Conservation (phyloP, 2,888 invertebrate genomes). For the Xestoiulus laeticollis region DNA sequence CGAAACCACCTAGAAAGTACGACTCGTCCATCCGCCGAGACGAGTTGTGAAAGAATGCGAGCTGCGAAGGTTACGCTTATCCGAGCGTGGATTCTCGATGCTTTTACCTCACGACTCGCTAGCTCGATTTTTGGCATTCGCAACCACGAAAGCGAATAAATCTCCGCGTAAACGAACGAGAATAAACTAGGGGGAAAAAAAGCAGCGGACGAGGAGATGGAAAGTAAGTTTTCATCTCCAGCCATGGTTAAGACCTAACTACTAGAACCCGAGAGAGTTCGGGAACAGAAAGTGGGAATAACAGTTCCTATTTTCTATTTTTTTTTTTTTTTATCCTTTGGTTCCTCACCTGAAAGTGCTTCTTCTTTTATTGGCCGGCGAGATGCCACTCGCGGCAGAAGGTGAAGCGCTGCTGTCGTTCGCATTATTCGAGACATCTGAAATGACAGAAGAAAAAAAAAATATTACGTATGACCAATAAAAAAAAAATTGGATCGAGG, state of each 20-base stretch:
- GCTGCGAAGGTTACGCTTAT: not conserved
- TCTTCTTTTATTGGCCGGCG: constrained; percentile 62
- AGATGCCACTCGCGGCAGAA: constrained; percentile 33
- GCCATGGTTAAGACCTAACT: too few relatives aligned
- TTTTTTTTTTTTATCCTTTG: too few relatives aligned
- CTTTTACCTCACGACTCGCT: not conserved
- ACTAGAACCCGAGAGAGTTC: too few relatives aligned
- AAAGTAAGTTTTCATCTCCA: too few relatives aligned
- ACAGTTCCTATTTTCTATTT: too few relatives aligned
- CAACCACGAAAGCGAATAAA: not conserved
- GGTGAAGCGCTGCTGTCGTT: not conserved
- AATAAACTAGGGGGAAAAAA: not conserved
- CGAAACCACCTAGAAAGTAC: too few relatives aligned
- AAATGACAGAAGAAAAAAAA: not conserved
- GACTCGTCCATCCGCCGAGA: too few relatives aligned
- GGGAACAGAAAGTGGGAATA: too few relatives aligned
- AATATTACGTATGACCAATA: not conserved
- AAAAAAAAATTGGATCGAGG: too few relatives aligned
- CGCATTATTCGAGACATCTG: constrained; percentile 28
- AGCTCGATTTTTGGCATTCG: not conserved
- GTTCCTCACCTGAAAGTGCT: constrained; percentile 64
- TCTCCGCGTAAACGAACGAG: not conserved
- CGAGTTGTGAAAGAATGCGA: not conserved
- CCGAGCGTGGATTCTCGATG: not conserved
- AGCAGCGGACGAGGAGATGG: too few relatives aligned